Evolutionary conservation across 2,888 invertebrate genomes (phyloP), one percentile per base, ranked within the genome.

Genomic region (Cryptophagus acutangulus): DNA sequence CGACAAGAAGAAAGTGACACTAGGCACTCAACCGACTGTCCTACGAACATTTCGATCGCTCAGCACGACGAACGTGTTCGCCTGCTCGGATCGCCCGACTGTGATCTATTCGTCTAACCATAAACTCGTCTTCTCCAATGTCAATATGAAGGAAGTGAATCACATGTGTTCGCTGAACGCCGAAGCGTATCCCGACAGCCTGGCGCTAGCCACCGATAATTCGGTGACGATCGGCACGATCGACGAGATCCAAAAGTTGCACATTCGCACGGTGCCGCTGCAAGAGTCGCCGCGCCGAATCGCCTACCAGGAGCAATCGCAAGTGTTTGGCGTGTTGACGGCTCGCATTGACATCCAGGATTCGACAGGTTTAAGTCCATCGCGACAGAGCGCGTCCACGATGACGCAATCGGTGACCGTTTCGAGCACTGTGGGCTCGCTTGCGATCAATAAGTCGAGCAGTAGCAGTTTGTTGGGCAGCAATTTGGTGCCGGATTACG

Each of bases 101-200:
- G 97, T 99, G 9, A 96, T 99, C 54, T 99, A 97, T 73, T 96
- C 95, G 3, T 94, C 94, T n/a, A 96, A 96, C 72, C 93, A 95
- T 67, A 96, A 96, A 70, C 77, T 96, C 18, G 95, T 96, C 2
- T 96, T 96, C 71, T 95, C 95, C n/a, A 97, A 96, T 71, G 96
- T 95, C 1, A 95, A 92, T 66, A 75, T 92, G 37, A 89, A 89
- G 61, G 91, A 91, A 67, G 92, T 99, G 0, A 91, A 91, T 59
- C 94, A 96, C 63, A 97, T 99, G 94, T 97, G 97, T 70, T 92
- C 94, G 1, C 73, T 99, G 13, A 94, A 97, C 71, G 89, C 97
- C 0, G 85, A 88, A 59, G 90, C 92, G 0, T 99, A 96, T 69
- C 89, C 92, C 0, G 94, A 96, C 72, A 90, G 85, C 67, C 76